Evolutionary conservation across 2,113 vertebrate genomes (phyloP), one percentile per base, ranked within the genome.

Genomic region (Plectropomus leopardus): DNA sequence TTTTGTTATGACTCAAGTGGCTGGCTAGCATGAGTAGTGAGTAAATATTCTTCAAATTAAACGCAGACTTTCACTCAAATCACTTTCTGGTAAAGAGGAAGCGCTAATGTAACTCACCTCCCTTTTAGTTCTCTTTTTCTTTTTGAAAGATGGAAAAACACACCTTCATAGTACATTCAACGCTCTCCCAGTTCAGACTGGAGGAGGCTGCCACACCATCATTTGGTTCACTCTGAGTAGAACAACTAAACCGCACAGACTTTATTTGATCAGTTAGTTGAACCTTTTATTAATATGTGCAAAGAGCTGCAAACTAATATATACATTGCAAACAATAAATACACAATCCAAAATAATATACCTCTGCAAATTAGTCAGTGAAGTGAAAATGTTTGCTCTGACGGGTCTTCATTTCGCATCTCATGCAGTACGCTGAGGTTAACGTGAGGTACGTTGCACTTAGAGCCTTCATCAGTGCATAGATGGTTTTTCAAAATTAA

Each of bases 221-320:
- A 66, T 94, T 92, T 94, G 92, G 92, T 94, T 93, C 65, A 80
- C 61, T 84, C 82, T 55, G 78, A 90, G 87, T 64, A 76, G 80
- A 92, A 91, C 89, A 92, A 93, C 92, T 92, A 90, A 92, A 94
- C 88, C 73, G 82, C 79, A 84, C 88, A 94, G 90, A 90, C 82
- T 86, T 85, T 80, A 87, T 87, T 92, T 86, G 84, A 93, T 90
- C 89, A 86, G 92, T 92, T 94, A 93, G 87, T 94, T 89, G 84
- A 94, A 93, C 86, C 78, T 83, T 89, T 90, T 89, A 85, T 92
- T 92, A 86, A 81, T 93, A 92, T 96, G 96, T 96, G 96, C 97
- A 97, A 96, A 94, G 93, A 94, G 92, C 95, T 96, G 97, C 94
- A 97, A 96, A 96, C 92, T 94, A 95, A 94, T 95, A 95, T 96